Conservation (phyloP, 35 echinoderm and acorn worm species). For the Eucidaris tribuloides region DNA sequence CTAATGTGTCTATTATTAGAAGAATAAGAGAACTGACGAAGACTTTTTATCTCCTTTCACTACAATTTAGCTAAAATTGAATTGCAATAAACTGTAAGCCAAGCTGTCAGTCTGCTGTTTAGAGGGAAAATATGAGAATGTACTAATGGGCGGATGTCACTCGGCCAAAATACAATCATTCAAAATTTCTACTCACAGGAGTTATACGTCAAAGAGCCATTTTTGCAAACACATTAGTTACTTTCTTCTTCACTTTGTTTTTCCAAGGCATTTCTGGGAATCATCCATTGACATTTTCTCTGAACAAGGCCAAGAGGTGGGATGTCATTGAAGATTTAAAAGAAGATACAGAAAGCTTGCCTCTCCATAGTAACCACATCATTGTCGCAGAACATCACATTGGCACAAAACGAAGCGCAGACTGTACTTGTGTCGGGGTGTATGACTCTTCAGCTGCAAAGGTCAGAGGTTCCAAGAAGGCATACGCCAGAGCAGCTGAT, state of each 20-base stretch:
- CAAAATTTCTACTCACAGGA: too few species aligned
- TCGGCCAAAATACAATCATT: too few species aligned
- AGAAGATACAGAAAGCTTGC: neutral
- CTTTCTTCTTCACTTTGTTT: neutral
- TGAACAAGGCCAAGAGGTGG: conserved; percentile 23
- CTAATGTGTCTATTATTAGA: too few species aligned
- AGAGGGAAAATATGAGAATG: too few species aligned
- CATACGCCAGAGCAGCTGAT: neutral
- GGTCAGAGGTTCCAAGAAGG: neutral
- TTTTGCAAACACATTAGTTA: too few species aligned
- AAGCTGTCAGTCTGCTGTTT: too few species aligned
- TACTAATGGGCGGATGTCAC: too few species aligned
- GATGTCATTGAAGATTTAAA: conserved; percentile 5
- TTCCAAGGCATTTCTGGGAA: neutral
- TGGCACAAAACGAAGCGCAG: neutral
- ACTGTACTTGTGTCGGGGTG: neutral
- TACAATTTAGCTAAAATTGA: too few species aligned
- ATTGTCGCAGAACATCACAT: conserved; percentile 24
- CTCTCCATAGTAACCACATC: conserved; percentile 7
- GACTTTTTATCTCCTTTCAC: too few species aligned
- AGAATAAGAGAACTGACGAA: too few species aligned
- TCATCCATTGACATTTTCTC: neutral
- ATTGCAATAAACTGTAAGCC: too few species aligned
- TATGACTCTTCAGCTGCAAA: neutral
- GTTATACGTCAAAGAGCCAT: too few species aligned